Base-by-base conservation (phyloP, 2,888 invertebrate species). In the Clepsis dumicolana region DNA sequence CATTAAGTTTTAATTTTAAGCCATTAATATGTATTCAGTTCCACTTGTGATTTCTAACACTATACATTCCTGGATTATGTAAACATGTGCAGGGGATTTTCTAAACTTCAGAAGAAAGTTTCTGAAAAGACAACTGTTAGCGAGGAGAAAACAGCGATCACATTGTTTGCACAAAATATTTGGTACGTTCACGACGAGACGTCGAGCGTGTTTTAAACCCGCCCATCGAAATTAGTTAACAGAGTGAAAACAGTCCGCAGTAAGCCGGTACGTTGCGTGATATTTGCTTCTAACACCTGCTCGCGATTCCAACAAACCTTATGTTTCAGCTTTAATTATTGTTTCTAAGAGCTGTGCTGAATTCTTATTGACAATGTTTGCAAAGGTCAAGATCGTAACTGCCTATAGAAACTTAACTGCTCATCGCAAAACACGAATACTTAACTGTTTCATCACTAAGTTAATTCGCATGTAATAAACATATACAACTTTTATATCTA, bases 141-240 rank as follows among this genome's bases (percentile, higher is more conserved):
- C 62, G 38, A 50, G 38, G 66, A 59, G 67, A 64, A 68, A 65
- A 60, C 65, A 64, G 60, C 27, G 59, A 53, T 67, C 65, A 61
- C 18, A 57, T 78, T 83, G 84, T 87, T 87, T 88, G 82, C 81
- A 84, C 86, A 88, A 89, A 89, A 87, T 89, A 88, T 89, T 89
- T 85, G 85, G 82, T 73, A 82, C 85, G 85, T 89, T 87, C 77
- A 80, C 83, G 77, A 74, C 73, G 83, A 73, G 65, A 70, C 77
- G 75, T 72, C 77, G 71, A 82, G 85, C 88, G 87, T 87, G 89
- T 89, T 88, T 83, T 85, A 79, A 79, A 84, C 83, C 79, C 81
- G 80, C 75, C 79, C 79, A 84, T 80, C 79, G 78, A 79, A 84
- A 79, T 81, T 77, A 81, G 80, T 83, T 81, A 80, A 76, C 82